phyloP scores from a whole-genome alignment of 2,888 invertebrate species.

The Metacarcinus magister region DNA sequence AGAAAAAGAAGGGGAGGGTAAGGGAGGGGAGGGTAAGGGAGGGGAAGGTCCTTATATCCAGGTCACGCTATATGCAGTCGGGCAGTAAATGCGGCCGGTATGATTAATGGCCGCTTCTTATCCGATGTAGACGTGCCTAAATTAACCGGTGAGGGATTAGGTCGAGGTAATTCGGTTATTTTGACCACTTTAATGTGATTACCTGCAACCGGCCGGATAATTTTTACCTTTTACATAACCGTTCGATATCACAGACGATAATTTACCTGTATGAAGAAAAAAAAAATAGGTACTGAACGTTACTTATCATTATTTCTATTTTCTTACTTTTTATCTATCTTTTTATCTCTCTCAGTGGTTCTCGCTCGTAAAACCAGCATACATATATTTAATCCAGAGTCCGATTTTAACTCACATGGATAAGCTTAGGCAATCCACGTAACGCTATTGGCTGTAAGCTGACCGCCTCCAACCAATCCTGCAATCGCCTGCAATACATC shows the following conservation, averaged over 20 bases:
- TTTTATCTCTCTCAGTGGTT: neutral
- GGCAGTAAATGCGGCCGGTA: neutral
- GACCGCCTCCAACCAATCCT: slow-evolving; percentile 68
- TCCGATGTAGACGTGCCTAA: slow-evolving; percentile 57
- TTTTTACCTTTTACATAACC: neutral
- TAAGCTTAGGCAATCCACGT: slow-evolving; percentile 54
- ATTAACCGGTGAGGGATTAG: slow-evolving; percentile 59
- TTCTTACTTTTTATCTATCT: neutral
- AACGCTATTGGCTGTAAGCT: slow-evolving; percentile 59
- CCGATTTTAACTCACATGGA: slow-evolving; percentile 61
- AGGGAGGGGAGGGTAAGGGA: neutral
- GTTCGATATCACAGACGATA: neutral
- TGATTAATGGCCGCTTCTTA: slow-evolving; percentile 63
- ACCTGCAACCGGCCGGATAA: slow-evolving; percentile 57
- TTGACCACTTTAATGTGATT: slow-evolving; percentile 49
- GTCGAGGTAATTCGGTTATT: slow-evolving; percentile 58
- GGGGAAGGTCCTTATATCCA: slow-evolving; percentile 36
- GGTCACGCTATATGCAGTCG: slow-evolving; percentile 37
- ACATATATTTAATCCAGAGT: slow-evolving; percentile 60
- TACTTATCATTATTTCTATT: neutral
- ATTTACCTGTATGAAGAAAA: neutral
- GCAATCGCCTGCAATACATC: slow-evolving; percentile 17
- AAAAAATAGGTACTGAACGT: neutral
- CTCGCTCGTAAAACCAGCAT: neutral
- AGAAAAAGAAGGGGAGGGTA: neutral